Evolutionary conservation across 1,140 invertebrate genomes (phyloP).

Genomic region (Trichomalopsis sarcophagae): DNA sequence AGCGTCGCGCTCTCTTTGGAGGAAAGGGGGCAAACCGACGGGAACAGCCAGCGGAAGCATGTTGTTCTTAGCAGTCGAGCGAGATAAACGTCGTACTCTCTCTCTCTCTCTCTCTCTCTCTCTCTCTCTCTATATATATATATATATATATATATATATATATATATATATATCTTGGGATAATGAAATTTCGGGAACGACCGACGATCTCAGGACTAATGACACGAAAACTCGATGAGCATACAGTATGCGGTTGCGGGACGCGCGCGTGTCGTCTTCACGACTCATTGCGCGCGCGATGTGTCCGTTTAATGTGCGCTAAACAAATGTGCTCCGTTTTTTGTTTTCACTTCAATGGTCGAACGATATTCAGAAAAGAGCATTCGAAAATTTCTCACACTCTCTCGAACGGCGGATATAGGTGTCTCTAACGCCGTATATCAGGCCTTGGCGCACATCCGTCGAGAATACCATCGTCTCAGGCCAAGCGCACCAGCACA

Average conservation of each 20-base stretch:
- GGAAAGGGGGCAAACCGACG: neutral
- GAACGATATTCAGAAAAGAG: neutral
- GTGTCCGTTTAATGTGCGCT: neutral
- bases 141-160: no score
- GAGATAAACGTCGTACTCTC: slow-evolving; percentile 55
- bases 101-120: no score
- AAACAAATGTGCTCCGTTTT: neutral
- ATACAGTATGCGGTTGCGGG: neutral
- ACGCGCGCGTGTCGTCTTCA: neutral
- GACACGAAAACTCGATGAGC: slow-evolving; percentile 54
- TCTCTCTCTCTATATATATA: no score
- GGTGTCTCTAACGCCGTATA: neutral
- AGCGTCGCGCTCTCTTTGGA: neutral
- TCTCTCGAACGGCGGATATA: neutral
- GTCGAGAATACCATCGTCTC: neutral
- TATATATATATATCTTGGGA: no score
- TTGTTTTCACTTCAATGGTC: no score
- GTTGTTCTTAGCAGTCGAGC: slow-evolving; percentile 53
- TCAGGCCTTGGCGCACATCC: neutral
- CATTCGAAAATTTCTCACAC: neutral
- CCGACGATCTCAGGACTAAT: slow-evolving; percentile 49
- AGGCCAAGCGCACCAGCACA: no score
- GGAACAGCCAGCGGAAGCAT: neutral
- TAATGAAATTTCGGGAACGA: slow-evolving; percentile 53
- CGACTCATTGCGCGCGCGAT: neutral